Percentiles rank a stretch among this genome's conserved stretches.
Evolutionary conservation across 2,888 invertebrate genomes (phyloP).

Genomic region (Lithophane ornitopus): DNA sequence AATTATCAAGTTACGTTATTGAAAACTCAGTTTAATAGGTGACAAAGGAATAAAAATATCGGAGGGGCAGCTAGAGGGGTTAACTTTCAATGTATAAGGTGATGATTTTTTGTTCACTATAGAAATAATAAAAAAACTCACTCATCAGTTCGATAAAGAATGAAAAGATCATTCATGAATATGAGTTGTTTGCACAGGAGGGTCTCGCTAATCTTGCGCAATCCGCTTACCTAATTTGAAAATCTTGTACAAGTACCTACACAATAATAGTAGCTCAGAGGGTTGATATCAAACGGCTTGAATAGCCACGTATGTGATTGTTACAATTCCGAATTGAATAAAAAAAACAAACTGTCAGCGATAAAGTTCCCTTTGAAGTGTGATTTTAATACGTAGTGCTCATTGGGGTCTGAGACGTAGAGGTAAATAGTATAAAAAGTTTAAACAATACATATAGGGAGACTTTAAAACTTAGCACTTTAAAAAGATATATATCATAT

Average conservation of each 20-base stretch:
- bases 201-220: not conserved
- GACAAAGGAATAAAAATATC: not conserved
- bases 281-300: not conserved
- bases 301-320: not conserved
- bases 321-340: not conserved
- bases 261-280: not conserved
- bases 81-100: not conserved
- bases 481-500: no score
- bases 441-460: no score
- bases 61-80: not conserved
- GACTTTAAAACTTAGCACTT: no score
- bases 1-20: not conserved
- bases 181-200: constrained; percentile 3
- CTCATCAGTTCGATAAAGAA: not conserved
- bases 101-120: no score
- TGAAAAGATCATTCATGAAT: not conserved
- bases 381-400: not conserved
- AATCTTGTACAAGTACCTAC: not conserved
- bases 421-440: no score
- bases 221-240: not conserved
- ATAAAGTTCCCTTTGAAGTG: not conserved
- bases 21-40: not conserved
- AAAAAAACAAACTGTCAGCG: not conserved
- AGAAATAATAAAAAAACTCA: constrained; percentile 18
- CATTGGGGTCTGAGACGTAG: no score